These are phyloP conservation scores for Nothoprocta pentlandii DNA, from an alignment of 2,113 vertebrate species.

Conservation along the genomic window DNA sequence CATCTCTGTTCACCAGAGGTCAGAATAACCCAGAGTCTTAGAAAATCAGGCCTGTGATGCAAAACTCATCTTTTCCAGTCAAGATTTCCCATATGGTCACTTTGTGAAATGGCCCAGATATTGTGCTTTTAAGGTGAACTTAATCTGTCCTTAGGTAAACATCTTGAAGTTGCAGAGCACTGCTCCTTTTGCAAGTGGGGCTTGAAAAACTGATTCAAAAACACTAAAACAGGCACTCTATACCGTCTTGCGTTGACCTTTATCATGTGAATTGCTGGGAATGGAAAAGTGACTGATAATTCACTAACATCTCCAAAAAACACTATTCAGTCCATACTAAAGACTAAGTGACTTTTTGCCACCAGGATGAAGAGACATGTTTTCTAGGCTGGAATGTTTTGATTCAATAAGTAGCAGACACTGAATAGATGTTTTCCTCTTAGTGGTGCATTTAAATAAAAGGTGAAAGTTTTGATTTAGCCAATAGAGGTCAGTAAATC, in stretches of 20 bases:
- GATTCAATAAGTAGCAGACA: not conserved
- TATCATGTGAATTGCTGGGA: not conserved
- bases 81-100: not conserved
- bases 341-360: not conserved
- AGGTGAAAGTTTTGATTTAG: constrained; percentile 30
- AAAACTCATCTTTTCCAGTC: not conserved
- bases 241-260: not conserved
- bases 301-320: not conserved
- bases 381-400: not conserved
- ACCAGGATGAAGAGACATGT: not conserved
- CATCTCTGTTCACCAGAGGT: not conserved
- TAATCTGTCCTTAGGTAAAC: not conserved
- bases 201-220: not conserved
- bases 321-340: not conserved
- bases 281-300: not conserved
- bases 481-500: constrained; percentile 76
- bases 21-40: not conserved
- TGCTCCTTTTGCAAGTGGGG: not conserved
- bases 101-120: not conserved
- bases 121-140: not conserved
- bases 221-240: not conserved
- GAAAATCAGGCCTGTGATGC: not conserved
- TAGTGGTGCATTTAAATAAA: not conserved
- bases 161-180: not conserved
- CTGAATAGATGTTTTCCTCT: not conserved